Percentiles rank a stretch among this genome's conserved stretches.
phyloP scores from a whole-genome alignment of 2,113 vertebrate genomes.

The Scalopus aquaticus region DNA sequence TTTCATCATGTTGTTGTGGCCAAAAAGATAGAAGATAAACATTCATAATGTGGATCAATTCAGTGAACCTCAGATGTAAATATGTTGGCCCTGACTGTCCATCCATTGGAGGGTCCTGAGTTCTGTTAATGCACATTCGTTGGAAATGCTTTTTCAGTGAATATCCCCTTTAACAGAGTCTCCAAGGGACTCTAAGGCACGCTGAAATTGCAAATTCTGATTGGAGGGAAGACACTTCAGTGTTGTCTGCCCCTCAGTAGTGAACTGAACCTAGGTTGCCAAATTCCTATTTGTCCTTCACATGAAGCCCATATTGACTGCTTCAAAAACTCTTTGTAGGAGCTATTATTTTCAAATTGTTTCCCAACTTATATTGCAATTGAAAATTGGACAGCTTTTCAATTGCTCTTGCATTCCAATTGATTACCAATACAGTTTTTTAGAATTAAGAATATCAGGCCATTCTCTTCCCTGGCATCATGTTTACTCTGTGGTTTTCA shows the following conservation, averaged over 20 bases:
- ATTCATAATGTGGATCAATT: constrained; percentile 41
- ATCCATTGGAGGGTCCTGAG: neutral
- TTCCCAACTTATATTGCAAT: constrained; percentile 97
- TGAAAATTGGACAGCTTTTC: constrained; percentile 98
- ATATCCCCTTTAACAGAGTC: constrained; percentile 47
- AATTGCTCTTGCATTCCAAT: constrained; percentile 94
- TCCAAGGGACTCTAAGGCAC: neutral
- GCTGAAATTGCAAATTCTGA: constrained; percentile 47
- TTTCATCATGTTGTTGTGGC: fast-evolving
- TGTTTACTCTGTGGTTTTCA: constrained; percentile 79
- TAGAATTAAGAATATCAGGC: constrained; percentile 90
- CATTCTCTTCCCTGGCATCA: constrained; percentile 83
- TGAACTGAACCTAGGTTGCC: constrained; percentile 75
- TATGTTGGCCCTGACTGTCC: neutral
- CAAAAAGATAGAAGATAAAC: neutral
- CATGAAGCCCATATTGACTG: constrained; percentile 93
- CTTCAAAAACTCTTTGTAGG: constrained; percentile 91
- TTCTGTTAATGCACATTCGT: neutral
- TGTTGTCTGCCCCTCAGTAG: constrained; percentile 80
- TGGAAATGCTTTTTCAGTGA: constrained; percentile 27
- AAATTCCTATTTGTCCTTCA: constrained; percentile 96
- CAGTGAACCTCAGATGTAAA: constrained; percentile 37
- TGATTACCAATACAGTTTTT: constrained; percentile 98
- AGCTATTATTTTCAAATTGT: constrained; percentile 99
- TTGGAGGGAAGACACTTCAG: neutral